A percentile compares a stretch with the other conserved stretches of the same genome.
Evolutionary conservation across 2,888 invertebrate genomes (phyloP).

Genomic region (Drosophila infuscata): DNA sequence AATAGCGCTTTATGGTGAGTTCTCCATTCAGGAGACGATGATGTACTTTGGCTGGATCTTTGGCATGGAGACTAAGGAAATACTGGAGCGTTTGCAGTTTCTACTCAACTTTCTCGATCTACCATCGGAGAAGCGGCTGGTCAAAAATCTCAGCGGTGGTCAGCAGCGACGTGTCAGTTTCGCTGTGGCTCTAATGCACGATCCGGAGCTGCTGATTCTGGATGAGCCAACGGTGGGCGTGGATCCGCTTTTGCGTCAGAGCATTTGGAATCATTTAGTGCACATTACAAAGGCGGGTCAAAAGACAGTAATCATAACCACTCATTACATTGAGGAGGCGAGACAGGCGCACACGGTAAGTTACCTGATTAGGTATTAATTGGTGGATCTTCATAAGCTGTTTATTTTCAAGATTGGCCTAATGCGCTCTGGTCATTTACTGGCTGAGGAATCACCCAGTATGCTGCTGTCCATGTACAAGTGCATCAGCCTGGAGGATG

Average conservation of each 20-base stretch:
- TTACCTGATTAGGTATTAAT: conserved; percentile 31
- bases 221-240: conserved; percentile 98
- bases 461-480: conserved; percentile 93
- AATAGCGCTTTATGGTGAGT: conserved; percentile 95
- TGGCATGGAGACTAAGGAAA: conserved; percentile 94
- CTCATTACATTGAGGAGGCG: conserved; percentile 98
- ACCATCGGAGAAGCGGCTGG: conserved; percentile 93
- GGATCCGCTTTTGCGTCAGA: conserved; percentile 94
- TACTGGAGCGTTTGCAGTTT: conserved; percentile 92
- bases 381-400: not conserved
- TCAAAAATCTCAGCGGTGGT: conserved; percentile 94
- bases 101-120: conserved; percentile 95
- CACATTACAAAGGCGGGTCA: conserved; percentile 95
- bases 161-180: conserved; percentile 96
- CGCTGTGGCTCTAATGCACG: conserved; percentile 96
- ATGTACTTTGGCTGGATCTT: conserved; percentile 98
- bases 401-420: conserved; percentile 91
- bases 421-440: conserved; percentile 95
- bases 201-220: conserved; percentile 95
- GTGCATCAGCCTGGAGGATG: conserved; percentile 94
- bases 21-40: conserved; percentile 97
- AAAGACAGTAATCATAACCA: conserved; percentile 96
- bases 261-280: conserved; percentile 97
- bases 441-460: conserved; percentile 96
- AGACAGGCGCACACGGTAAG: conserved; percentile 94